These are phyloP conservation scores for Trachythela sp. DNA, from an alignment of 64 coral and sea anemone species.

Conservation along the genomic window DNA sequence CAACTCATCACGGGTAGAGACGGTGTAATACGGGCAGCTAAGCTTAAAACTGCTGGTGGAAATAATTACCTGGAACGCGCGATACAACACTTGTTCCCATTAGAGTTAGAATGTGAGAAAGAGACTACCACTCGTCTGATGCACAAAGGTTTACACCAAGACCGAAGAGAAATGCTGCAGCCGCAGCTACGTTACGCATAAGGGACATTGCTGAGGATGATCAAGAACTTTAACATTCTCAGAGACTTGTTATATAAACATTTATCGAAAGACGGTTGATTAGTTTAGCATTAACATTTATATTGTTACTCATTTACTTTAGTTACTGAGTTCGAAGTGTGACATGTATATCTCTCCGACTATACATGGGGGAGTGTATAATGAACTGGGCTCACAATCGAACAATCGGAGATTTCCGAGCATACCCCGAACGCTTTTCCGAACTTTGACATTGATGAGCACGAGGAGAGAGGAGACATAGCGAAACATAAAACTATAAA, in stretches of 20 bases:
- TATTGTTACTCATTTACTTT: not conserved
- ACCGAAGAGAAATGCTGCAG: constrained; percentile 2
- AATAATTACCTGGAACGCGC: not conserved
- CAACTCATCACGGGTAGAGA: not conserved
- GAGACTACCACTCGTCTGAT: not conserved
- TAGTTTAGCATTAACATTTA: not conserved
- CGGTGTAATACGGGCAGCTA: not conserved
- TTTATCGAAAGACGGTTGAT: not conserved
- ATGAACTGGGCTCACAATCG: not conserved
- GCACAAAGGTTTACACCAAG: not conserved
- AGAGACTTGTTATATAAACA: not conserved
- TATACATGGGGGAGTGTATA: constrained; percentile 8
- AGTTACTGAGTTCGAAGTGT: not conserved
- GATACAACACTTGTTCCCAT: constrained; percentile 18
- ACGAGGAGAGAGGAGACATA: too few relatives aligned
- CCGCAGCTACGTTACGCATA: not conserved
- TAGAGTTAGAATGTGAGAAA: not conserved
- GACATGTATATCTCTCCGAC: not conserved
- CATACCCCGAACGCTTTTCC: too few relatives aligned
- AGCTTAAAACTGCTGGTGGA: not conserved
- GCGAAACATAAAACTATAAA: too few relatives aligned
- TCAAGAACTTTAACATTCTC: too few relatives aligned
- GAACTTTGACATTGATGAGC: too few relatives aligned
- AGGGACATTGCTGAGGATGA: not conserved
- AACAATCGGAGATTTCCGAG: too few relatives aligned